Evolutionary conservation across 2,113 vertebrate genomes (phyloP).

Genomic region (Lagopus leucura): DNA sequence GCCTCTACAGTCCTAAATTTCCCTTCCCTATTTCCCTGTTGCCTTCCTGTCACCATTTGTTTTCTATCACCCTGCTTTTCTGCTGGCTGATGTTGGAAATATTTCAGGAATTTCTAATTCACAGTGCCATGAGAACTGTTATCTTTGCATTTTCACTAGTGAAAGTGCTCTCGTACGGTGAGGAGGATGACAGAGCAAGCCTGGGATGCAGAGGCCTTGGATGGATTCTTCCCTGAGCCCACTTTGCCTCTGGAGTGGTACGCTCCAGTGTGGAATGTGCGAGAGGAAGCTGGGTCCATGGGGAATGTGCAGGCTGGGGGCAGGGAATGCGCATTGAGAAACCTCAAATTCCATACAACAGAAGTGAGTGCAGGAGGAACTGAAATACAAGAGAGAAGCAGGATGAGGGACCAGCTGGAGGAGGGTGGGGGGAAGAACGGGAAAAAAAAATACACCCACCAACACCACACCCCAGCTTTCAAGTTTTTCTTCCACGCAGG

Average conservation of each 20-base stretch:
- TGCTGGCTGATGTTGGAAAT: conserved; percentile 77
- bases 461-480: conserved; percentile 3
- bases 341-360: conserved; percentile 68
- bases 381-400: conserved; percentile 55
- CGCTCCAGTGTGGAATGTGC: conserved; percentile 72
- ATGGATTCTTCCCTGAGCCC: conserved; percentile 76
- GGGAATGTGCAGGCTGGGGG: conserved; percentile 50
- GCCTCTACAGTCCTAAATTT: conserved; percentile 34
- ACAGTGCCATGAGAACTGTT: conserved; percentile 80
- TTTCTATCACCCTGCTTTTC: conserved; percentile 77
- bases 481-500: conserved; percentile 36
- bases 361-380: conserved; percentile 55
- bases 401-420: conserved; percentile 52
- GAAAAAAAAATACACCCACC: conserved; percentile 49
- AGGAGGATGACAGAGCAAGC: conserved; percentile 26
- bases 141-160: conserved; percentile 75
- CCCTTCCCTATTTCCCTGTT: conserved; percentile 24
- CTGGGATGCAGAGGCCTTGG: conserved; percentile 24
- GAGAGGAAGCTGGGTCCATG: conserved; percentile 70
- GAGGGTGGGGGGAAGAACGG: not conserved
- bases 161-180: conserved; percentile 50
- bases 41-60: conserved; percentile 80
- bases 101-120: conserved; percentile 84
- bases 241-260: conserved; percentile 47
- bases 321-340: conserved; percentile 54